Percentiles rank a stretch among this genome's conserved stretches.
Evolutionary conservation across 2,797 vertebrate species (phyloP).

Genomic region (Thalassophryne amazonica): DNA sequence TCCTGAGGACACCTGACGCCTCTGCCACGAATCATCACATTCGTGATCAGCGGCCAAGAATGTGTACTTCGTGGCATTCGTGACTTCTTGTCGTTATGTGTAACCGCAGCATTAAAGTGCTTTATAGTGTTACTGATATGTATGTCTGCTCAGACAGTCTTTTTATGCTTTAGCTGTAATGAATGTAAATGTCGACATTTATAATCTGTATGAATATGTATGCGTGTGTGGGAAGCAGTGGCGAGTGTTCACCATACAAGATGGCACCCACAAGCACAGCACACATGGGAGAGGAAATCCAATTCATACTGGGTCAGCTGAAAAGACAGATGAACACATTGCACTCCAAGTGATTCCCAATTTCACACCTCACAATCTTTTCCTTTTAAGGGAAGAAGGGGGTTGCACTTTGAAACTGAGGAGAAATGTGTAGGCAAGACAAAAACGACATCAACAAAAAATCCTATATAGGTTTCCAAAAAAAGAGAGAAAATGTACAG

Average conservation of each 20-base stretch:
- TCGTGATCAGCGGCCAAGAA: too few relatives aligned
- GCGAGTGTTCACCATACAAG: constrained; percentile 34
- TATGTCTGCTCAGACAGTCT: not conserved
- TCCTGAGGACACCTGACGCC: too few relatives aligned
- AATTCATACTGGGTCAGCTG: constrained; percentile 59
- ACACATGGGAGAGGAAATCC: constrained; percentile 54
- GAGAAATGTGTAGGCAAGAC: constrained; percentile 3
- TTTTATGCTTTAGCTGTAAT: not conserved
- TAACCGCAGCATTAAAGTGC: too few relatives aligned
- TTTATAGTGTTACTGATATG: not conserved
- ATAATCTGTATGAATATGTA: not conserved
- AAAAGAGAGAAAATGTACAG: too few relatives aligned
- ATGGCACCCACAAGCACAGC: constrained; percentile 30
- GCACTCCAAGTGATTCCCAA: constrained; percentile 54
- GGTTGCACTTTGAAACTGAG: not conserved
- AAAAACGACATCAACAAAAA: not conserved
- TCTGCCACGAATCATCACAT: too few relatives aligned
- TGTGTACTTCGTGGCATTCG: too few relatives aligned
- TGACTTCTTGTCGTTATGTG: too few relatives aligned
- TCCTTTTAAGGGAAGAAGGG: not conserved
- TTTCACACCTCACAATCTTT: constrained; percentile 65
- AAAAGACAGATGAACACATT: constrained; percentile 54
- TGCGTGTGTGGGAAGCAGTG: not conserved
- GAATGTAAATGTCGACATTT: not conserved
- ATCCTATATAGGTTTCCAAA: constrained; percentile 7